Conservation (phyloP, 1,140 invertebrate genomes). For the Tetragnatha versicolor region DNA sequence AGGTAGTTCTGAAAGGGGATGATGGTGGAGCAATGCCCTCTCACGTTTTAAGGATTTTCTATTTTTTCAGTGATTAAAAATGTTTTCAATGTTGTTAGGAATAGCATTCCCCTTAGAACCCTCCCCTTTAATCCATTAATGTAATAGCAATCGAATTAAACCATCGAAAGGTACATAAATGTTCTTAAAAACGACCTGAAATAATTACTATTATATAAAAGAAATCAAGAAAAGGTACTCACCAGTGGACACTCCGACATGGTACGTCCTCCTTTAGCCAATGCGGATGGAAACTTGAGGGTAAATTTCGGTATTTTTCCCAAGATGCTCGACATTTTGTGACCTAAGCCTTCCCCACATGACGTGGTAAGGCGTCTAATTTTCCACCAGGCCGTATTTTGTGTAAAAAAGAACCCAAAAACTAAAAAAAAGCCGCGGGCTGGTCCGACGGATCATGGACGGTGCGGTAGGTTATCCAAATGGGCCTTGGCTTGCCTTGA, state of each 20-base stretch:
- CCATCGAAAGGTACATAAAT: too few species aligned
- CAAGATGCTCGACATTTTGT: conserved; percentile 53
- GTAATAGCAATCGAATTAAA: too few species aligned
- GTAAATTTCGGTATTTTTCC: conserved; percentile 55
- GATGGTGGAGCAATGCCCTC: too few species aligned
- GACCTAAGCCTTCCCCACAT: conserved; percentile 48
- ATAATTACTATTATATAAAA: too few species aligned
- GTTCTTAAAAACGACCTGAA: too few species aligned
- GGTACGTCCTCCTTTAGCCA: conserved; percentile 52
- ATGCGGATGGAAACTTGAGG: conserved; percentile 48
- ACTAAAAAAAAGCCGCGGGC: conserved; percentile 1
- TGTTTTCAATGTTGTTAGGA: too few species aligned
- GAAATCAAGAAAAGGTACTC: conserved; percentile 16
- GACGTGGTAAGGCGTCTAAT: conserved; percentile 47
- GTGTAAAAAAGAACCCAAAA: conserved; percentile 5
- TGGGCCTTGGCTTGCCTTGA: neutral
- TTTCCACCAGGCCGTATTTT: conserved; percentile 54
- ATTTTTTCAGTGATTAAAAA: too few species aligned
- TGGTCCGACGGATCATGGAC: too few species aligned
- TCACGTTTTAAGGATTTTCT: too few species aligned
- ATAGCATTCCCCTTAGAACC: too few species aligned
- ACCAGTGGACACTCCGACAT: conserved; percentile 54
- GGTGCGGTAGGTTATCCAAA: conserved; percentile 6
- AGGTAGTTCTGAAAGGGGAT: too few species aligned
- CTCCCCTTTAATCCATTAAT: too few species aligned